Evolutionary conservation across 1,140 invertebrate species (phyloP).

Genomic region (Myzus persicae): DNA sequence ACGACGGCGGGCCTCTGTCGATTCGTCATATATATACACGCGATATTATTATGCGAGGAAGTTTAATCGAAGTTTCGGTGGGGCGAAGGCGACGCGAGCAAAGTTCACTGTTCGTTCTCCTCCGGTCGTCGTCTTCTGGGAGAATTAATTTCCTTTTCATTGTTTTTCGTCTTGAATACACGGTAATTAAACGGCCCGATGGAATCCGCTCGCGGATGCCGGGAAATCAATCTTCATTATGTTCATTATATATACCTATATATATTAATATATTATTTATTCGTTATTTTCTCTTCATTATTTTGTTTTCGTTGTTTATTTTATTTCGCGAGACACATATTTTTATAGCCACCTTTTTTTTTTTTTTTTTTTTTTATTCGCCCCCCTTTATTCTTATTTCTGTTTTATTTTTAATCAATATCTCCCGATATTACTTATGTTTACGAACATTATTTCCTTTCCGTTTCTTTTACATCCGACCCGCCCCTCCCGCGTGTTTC

Average conservation of each 20-base stretch:
- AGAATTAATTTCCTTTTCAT: constrained; percentile 51
- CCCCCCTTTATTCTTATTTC: neutral
- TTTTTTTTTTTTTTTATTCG: neutral
- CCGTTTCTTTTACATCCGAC: neutral
- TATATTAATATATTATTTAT: constrained; percentile 12
- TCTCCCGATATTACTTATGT: constrained; percentile 49
- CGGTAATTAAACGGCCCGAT: constrained; percentile 40
- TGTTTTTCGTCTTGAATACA: constrained; percentile 52
- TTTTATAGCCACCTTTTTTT: constrained; percentile 28
- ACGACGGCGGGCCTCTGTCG: neutral
- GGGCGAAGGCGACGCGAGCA: neutral
- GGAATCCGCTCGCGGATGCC: constrained; percentile 24
- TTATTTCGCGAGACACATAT: constrained; percentile 31
- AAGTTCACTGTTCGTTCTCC: constrained; percentile 33
- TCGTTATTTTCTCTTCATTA: neutral
- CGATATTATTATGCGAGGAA: neutral
- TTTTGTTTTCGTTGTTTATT: constrained; percentile 1
- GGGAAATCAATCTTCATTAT: constrained; percentile 51
- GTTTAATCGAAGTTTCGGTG: constrained; percentile 24
- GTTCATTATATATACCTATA: neutral
- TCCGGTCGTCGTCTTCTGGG: neutral
- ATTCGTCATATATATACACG: neutral
- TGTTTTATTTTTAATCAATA: constrained; percentile 54
- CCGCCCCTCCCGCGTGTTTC: neutral
- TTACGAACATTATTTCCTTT: constrained; percentile 52